Conservation (phyloP, 2,888 invertebrate species). For the Apodemia zela region DNA sequence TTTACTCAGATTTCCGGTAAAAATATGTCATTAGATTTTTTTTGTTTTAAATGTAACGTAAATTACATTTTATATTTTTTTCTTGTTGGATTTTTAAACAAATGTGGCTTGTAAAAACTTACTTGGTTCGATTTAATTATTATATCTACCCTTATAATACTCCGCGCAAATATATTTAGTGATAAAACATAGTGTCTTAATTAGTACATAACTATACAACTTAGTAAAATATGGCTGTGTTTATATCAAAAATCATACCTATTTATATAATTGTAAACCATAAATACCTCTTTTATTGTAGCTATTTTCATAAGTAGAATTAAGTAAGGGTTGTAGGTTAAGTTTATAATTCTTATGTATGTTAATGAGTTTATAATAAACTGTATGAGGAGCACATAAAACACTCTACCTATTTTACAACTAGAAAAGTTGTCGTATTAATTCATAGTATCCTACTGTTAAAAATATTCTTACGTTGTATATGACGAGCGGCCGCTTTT, state of each 20-base stretch:
- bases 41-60: no score
- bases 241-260: constrained; percentile 74
- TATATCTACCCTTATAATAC: no score
- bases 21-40: no score
- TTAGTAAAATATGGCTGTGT: constrained; percentile 73
- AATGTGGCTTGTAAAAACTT: no score
- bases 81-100: no score
- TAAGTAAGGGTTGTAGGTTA: constrained; percentile 18
- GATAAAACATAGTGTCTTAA: constrained; percentile 8
- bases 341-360: background rate
- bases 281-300: constrained; percentile 68
- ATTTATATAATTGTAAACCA: constrained; percentile 60
- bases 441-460: background rate
- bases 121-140: no score
- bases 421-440: background rate
- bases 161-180: background rate
- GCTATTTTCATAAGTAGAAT: constrained; percentile 17
- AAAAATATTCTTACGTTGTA: no score
- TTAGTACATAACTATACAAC: constrained; percentile 35
- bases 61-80: no score
- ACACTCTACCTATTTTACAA: background rate
- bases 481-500: no score
- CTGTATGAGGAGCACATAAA: background rate
- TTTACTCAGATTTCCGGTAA: no score
- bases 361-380: background rate